A percentile compares a stretch with the other conserved stretches of the same genome.
Conservation (phyloP, 2,888 invertebrate species). For the Callimorpha dominula region DNA sequence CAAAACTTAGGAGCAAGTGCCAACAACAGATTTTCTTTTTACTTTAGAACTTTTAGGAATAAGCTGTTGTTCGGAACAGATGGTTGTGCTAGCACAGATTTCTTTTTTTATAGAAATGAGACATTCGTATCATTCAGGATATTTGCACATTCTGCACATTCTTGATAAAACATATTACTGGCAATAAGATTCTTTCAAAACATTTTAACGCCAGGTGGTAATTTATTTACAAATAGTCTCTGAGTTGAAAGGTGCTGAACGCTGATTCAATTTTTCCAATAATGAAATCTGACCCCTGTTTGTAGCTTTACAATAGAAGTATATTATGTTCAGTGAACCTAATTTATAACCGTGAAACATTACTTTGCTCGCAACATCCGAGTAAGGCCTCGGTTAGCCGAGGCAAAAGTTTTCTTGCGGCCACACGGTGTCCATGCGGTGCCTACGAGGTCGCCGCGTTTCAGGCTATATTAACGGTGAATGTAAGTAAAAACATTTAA, state of each 20-base stretch:
- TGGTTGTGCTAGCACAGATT: neutral
- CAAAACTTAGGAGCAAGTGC: neutral
- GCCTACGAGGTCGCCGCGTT: too few relatives aligned
- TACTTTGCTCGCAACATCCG: conserved; percentile 13
- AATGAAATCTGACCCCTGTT: conserved; percentile 24
- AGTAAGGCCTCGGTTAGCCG: neutral
- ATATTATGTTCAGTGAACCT: neutral
- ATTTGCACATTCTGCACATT: neutral
- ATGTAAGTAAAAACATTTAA: too few relatives aligned
- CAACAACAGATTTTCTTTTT: too few relatives aligned
- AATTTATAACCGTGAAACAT: conserved; percentile 3
- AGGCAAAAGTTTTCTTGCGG: neutral
- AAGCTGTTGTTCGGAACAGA: neutral
- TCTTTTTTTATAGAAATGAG: neutral
- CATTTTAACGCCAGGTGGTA: neutral
- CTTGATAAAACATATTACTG: conserved; percentile 6
- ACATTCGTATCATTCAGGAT: neutral
- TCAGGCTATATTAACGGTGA: too few relatives aligned
- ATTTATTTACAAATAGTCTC: conserved; percentile 6
- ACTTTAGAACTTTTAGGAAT: neutral
- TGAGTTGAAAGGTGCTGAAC: conserved; percentile 9
- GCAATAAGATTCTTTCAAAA: neutral
- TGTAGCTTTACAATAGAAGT: conserved; percentile 23
- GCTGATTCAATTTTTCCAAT: conserved; percentile 21
- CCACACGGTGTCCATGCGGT: too few relatives aligned